A percentile compares a stretch with the other conserved stretches of the same genome.
Evolutionary conservation across 2,113 vertebrate species (phyloP).

Genomic region (Trachemys scripta): DNA sequence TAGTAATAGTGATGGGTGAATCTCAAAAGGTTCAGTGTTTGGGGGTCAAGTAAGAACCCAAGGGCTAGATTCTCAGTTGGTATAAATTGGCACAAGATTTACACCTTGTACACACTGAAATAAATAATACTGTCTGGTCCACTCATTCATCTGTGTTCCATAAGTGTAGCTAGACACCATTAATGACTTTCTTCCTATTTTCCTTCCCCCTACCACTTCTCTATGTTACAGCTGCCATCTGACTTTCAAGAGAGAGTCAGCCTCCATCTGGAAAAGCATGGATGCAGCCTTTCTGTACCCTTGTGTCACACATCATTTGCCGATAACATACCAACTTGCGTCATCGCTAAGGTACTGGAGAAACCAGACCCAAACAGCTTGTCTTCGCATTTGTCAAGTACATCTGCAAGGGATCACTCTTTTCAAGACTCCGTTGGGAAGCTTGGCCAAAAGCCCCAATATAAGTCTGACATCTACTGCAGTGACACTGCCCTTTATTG

Average conservation of each 20-base stretch:
- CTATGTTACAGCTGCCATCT: slow-evolving; percentile 84
- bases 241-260: slow-evolving; percentile 93
- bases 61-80: not conserved
- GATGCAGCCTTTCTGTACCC: slow-evolving; percentile 81
- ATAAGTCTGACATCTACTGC: slow-evolving; percentile 92
- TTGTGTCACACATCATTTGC: slow-evolving; percentile 87
- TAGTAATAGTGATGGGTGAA: not conserved
- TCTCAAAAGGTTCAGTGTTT: not conserved
- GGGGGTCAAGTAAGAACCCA: not conserved
- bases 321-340: slow-evolving; percentile 86
- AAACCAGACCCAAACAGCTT: slow-evolving; percentile 89
- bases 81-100: not conserved
- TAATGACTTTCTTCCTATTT: not conserved
- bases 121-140: not conserved
- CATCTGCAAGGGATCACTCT: slow-evolving; percentile 79
- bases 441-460: slow-evolving; percentile 80
- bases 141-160: not conserved
- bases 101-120: not conserved
- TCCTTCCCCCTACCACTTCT: not conserved
- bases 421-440: slow-evolving; percentile 84
- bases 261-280: slow-evolving; percentile 89
- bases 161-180: not conserved
- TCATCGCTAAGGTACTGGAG: slow-evolving; percentile 92
- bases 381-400: slow-evolving; percentile 87
- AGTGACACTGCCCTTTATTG: slow-evolving; percentile 96